Evolutionary conservation across 2,797 vertebrate genomes (phyloP).

Genomic region (Acrossocheilus wenchowensis): DNA sequence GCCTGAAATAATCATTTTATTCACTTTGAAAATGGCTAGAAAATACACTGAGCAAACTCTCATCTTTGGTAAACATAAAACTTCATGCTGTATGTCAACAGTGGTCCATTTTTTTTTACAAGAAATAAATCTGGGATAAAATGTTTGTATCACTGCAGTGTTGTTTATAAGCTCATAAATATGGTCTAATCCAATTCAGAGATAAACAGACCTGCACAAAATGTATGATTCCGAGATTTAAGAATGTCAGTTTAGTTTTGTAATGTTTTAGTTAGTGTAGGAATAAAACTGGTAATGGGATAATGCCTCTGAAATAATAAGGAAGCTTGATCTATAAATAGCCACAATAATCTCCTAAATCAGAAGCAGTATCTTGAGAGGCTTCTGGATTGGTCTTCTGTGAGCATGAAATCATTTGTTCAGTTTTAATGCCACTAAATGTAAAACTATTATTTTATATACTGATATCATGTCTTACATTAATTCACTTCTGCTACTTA

Average conservation of each 20-base stretch:
- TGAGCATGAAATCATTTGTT: not conserved
- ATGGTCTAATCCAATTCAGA: conserved; percentile 3
- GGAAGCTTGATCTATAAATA: conserved; percentile 25
- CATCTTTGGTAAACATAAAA: not conserved
- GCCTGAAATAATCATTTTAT: not conserved
- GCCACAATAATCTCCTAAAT: conserved; percentile 16
- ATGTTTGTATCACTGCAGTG: not conserved
- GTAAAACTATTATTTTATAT: no score
- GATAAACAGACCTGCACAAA: not conserved
- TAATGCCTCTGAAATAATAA: not conserved
- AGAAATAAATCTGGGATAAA: not conserved
- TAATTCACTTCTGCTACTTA: not conserved
- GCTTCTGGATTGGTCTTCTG: not conserved
- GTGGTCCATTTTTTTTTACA: not conserved
- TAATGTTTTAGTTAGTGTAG: not conserved
- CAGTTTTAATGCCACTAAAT: not conserved
- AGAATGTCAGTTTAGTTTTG: no score
- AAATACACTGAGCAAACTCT: not conserved
- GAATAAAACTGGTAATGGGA: not conserved
- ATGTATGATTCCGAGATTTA: not conserved
- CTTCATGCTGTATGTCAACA: not conserved
- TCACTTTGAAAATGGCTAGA: not conserved
- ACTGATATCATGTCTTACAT: not conserved
- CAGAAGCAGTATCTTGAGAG: not conserved
- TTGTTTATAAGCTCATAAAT: not conserved